phyloP scores from a whole-genome alignment of 1,140 invertebrate species.

The Listronotus bonariensis region DNA sequence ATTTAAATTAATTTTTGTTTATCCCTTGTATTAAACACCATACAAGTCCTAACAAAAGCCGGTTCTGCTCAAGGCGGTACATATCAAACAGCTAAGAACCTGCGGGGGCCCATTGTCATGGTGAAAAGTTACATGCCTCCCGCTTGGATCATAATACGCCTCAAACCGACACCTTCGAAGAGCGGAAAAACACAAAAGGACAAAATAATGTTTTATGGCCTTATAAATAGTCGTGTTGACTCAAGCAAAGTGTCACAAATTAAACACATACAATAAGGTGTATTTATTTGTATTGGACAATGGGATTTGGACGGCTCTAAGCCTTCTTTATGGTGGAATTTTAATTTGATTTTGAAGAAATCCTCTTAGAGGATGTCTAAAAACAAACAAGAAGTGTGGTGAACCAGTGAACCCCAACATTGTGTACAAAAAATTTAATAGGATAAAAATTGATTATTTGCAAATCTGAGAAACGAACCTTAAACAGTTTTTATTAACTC shows the following conservation, averaged over 20 bases:
- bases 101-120: constrained; percentile 34
- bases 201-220: constrained; percentile 33
- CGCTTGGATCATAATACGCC: constrained; percentile 30
- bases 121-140: constrained; percentile 36
- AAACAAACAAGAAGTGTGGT: too few species aligned
- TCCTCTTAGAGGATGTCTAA: too few species aligned
- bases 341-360: constrained; percentile 12
- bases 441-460: too few species aligned
- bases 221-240: constrained; percentile 39
- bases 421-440: too few species aligned
- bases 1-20: too few species aligned
- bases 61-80: constrained; percentile 24
- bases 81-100: constrained; percentile 28
- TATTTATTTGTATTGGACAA: constrained; percentile 18
- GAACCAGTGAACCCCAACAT: too few species aligned
- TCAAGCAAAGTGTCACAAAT: constrained; percentile 13
- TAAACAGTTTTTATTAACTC: too few species aligned
- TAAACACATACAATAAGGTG: constrained; percentile 14
- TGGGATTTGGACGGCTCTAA: neutral
- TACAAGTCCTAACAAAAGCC: constrained; percentile 14
- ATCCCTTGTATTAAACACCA: too few species aligned
- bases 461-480: too few species aligned
- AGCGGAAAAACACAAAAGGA: constrained; percentile 24
- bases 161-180: constrained; percentile 28
- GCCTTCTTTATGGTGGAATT: constrained; percentile 5